Conservation (phyloP, 2,113 vertebrate species). For the Fregata magnificens region DNA sequence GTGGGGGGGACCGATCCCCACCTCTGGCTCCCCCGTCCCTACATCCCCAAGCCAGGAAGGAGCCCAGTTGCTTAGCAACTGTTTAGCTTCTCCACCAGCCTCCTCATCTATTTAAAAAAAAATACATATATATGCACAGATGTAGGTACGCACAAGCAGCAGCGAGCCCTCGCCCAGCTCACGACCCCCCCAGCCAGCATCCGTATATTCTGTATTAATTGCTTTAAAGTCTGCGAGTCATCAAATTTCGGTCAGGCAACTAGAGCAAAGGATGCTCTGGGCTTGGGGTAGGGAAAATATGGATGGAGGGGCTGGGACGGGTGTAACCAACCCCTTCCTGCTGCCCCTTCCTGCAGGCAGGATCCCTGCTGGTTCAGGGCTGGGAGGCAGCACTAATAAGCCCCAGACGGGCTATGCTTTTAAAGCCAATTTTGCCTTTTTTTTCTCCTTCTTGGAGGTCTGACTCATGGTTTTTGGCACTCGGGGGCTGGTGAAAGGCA, state of each 20-base stretch:
- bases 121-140: neutral
- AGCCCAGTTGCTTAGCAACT: slow-evolving; percentile 63
- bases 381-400: neutral
- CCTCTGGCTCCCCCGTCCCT: neutral
- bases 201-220: neutral
- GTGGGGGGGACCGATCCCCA: accelerated
- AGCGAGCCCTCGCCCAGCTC: neutral
- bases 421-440: neutral
- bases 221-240: neutral
- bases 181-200: neutral
- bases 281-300: neutral
- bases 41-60: neutral
- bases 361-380: neutral
- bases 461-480: slow-evolving; percentile 47
- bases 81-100: slow-evolving; percentile 45
- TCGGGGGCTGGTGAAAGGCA: neutral
- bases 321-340: neutral
- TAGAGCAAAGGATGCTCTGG: neutral
- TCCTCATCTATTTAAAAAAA: slow-evolving; percentile 21
- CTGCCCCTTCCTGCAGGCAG: neutral
- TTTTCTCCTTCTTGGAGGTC: neutral
- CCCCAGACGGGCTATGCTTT: neutral
- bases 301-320: neutral
- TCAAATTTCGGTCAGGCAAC: neutral
- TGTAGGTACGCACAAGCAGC: neutral